These are phyloP conservation scores for Anguilla pacifica DNA, from an alignment of 2,797 vertebrate species.

Conservation along the genomic window DNA sequence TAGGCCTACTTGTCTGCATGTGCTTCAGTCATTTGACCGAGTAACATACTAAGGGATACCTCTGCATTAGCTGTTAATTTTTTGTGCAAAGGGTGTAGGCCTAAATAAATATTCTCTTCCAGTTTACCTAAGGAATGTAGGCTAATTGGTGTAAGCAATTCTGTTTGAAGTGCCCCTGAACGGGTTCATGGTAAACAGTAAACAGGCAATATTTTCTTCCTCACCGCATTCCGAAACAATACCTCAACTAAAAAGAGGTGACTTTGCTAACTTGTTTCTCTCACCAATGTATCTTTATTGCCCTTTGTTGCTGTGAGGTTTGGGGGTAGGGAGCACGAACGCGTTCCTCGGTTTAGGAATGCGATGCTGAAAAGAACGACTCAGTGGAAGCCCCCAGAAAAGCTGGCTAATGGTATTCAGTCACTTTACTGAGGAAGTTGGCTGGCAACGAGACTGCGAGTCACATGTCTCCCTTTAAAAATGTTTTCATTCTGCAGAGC, in stretches of 20 bases:
- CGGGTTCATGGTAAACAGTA: neutral
- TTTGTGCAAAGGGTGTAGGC: neutral
- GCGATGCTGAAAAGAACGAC: constrained; percentile 37
- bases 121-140: neutral
- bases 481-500: constrained; percentile 30
- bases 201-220: constrained; percentile 32
- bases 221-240: constrained; percentile 49
- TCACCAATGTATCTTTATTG: constrained; percentile 19
- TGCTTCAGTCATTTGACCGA: neutral
- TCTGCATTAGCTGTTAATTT: neutral
- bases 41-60: neutral
- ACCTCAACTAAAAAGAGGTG: constrained; percentile 17
- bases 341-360: constrained; percentile 32
- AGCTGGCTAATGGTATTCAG: constrained; percentile 52
- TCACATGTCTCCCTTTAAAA: constrained; percentile 68
- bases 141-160: neutral
- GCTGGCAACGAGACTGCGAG: constrained; percentile 57
- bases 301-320: constrained; percentile 35
- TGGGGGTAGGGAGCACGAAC: constrained; percentile 48
- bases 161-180: neutral
- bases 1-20: neutral
- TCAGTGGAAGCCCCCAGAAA: constrained; percentile 51
- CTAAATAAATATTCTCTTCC: neutral
- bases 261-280: constrained; percentile 16
- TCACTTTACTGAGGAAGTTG: constrained; percentile 47